Base-by-base conservation (phyloP, 2,797 vertebrate species). In the Sciurus vulgaris region DNA sequence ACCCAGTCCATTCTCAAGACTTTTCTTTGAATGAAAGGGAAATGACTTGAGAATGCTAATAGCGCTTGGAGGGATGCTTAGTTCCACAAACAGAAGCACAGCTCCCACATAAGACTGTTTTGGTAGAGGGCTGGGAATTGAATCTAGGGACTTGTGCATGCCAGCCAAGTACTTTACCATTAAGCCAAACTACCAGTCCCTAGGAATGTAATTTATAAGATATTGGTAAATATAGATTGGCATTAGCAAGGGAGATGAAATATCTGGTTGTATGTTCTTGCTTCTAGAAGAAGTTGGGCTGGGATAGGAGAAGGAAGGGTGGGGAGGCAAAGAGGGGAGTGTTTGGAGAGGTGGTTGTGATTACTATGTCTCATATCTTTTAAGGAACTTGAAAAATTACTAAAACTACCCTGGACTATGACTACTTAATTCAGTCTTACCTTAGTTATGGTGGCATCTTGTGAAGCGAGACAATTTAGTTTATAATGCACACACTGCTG, bases 381-480 rank as follows among this genome's bases (percentile, higher is more conserved):
- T 63, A 93, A 89, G 47, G 44, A 84, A 86, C 44, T 47, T 26
- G 28, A 89, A 82, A 82, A 94, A 61, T 88, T 47, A 69, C 26
- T 54, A 81, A 72, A 89, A 67, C 1, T 78, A 92, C 15, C 1
- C 2, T 86, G 72, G 41, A 51, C 38, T 85, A 56, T 82, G 35
- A 84, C 44, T 94, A 77, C 2, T 65, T 33, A 65, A 22, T 92
- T 89, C 33, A 69, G 65, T 72, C 12, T 86, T 79, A 67, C 41
- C 72, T 69, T 78, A 85, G 88, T 51, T 67, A 30, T 18, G 81
- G 49, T 65, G 24, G 8, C 72, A 17, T 81, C 38, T 89, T 84
- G 33, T 70, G 38, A 82, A 94, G 56, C n/a, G 74, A 61, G 90
- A 95, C 69, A 69, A 47, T 94, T 87, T 87, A 95, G 82, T 69